Evolutionary conservation across 2,797 vertebrate genomes (phyloP), one percentile per base, ranked within the genome.

Genomic region (Chanos chanos): DNA sequence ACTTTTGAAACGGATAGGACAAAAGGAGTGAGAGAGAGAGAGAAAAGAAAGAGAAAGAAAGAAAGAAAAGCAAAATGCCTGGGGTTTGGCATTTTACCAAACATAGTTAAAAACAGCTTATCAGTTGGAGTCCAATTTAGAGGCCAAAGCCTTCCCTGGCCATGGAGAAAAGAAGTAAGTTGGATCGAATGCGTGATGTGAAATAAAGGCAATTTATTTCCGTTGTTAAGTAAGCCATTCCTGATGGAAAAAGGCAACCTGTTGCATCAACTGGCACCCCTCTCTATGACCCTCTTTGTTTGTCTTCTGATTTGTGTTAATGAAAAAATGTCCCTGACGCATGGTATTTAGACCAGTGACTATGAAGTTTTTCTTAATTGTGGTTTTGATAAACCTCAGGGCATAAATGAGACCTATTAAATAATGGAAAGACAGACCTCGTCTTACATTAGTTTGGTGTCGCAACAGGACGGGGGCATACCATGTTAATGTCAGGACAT

Each of bases 41-140:
- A 66, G 66, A 5, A 2, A 8, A 7, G 19, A 21, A 19, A 31
- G 36, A 47, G 41, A 10, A 52, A 15, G 30, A 34, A 36, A 39
- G 68, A 63, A 48, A 73, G 48, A 57, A 53, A 44, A n/a, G 8
- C 19, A 7, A 43, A 43, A 22, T 22, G 77, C 77, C 80, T 59
- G 73, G 62, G 80, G 80, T 70, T 83, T 77, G 87, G 85, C 77
- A 0, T 30, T 12, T 40, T 34, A 61, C 85, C 85, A 83, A 45
- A 65, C 74, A 34, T 84, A 71, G 84, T 89, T 90, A 87, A 88
- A 90, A 88, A 83, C 82, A 83, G 86, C 85, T 90, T 89, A 87
- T 64, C 64, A 19, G 15, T 47, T 33, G 64, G 56, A 58, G 51
- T 22, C 64, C 52, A 68, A 40, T 49, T 64, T 37, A 64, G 31